Evolutionary conservation across 2,888 invertebrate species (phyloP).

Genomic region (Drosophila longiperda): DNA sequence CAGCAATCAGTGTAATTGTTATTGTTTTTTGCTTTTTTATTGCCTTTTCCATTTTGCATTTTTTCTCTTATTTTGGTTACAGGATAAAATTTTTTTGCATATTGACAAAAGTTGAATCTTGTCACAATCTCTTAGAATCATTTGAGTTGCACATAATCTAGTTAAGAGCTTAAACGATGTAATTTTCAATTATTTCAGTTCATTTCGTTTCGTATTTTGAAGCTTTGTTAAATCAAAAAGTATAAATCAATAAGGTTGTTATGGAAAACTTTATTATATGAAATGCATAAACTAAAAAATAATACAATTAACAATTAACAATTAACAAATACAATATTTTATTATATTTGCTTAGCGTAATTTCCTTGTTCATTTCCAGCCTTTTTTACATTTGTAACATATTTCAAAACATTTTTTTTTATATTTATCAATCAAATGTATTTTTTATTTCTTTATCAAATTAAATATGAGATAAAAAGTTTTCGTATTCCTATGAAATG

Average conservation of each 20-base stretch:
- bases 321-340: not conserved
- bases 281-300: not conserved
- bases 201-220: not conserved
- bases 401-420: conserved; percentile 3
- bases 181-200: conserved; percentile 7
- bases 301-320: not conserved
- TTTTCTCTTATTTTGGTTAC: not conserved
- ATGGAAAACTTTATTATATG: not conserved
- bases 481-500: conserved; percentile 16
- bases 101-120: conserved; percentile 57
- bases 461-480: conserved; percentile 28
- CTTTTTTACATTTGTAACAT: conserved; percentile 2
- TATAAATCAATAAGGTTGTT: not conserved
- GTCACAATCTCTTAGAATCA: conserved; percentile 43
- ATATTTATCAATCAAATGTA: conserved; percentile 29
- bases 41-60: conserved; percentile 29
- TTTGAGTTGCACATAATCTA: conserved; percentile 37
- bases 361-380: not conserved
- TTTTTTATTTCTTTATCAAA: conserved; percentile 16
- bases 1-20: conserved; percentile 76
- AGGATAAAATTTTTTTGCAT: conserved; percentile 46
- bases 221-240: not conserved
- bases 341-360: not conserved
- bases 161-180: conserved; percentile 1
- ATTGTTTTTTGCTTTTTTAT: conserved; percentile 60